Evolutionary conservation across 2,113 vertebrate species (phyloP), one percentile per base, ranked within the genome.

Genomic region (Nannobrachium achirus): DNA sequence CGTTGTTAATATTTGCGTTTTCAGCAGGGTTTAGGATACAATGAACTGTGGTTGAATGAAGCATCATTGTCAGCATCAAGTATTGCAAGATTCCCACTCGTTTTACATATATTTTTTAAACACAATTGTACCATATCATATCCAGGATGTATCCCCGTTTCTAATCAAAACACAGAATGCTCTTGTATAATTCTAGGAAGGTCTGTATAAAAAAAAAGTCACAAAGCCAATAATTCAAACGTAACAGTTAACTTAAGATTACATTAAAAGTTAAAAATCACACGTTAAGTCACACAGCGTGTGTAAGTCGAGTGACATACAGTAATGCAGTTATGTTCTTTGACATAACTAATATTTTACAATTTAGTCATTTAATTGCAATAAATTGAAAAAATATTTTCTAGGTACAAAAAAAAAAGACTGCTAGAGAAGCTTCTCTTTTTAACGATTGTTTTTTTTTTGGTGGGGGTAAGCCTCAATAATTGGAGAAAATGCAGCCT

Each of bases 191-290:
- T 59, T 16, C 58, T 39, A 7, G n/a, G 71, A 70, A 65, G 70
- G 63, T 42, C 19, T 57, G 20, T 38, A 70, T 15, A 53, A 66
- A 72, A 78, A 86, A 74, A 61, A 73, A 74, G 57, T 44, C 13
- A 4, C 11, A 55, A 69, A 42, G 76, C 78, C 20, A 79, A 19
- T 70, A 57, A 40, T 13, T 73, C 68, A 75, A 86, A 82, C 63
- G 83, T 15, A 69, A 76, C 53, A 65, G 25, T 42, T 51, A 69
- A 58, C 8, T 40, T 18, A 38, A 50, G 57, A 66, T 65, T 56
- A 68, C 48, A 70, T 44, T 67, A 59, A 48, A 72, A 77, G 71
- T 73, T 65, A 61, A 39, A 78, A 45, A 59, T 3, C 55, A 56
- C 45, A 41, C 59, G 45, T 52, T 38, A 61, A 57, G 42, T 16